Conservation (phyloP, 2,888 invertebrate genomes). For the Nomada ruficornis region DNA sequence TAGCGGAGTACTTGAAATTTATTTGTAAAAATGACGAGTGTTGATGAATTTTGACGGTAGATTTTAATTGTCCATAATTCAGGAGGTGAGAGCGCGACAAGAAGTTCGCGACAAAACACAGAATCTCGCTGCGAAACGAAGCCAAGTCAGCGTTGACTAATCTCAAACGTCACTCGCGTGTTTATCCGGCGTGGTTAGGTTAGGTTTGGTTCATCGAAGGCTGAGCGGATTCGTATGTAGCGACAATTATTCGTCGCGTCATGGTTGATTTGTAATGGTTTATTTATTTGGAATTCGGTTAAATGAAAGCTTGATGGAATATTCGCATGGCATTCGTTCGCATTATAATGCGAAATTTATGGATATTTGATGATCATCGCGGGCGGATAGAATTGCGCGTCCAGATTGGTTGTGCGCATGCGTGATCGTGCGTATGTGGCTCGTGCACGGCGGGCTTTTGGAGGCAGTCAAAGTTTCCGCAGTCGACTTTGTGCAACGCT, state of each 20-base stretch:
- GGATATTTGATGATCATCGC: neutral
- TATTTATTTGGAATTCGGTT: neutral
- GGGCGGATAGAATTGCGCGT: neutral
- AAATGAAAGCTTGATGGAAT: too few relatives aligned
- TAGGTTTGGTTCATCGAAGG: conserved; percentile 27
- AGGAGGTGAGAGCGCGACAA: neutral
- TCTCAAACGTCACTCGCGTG: conserved; percentile 34
- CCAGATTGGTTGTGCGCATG: neutral
- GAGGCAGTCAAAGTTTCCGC: neutral
- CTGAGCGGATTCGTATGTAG: neutral
- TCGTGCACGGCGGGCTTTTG: neutral
- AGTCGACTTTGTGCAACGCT: neutral
- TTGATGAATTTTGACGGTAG: conserved; percentile 9
- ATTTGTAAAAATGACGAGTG: accelerated
- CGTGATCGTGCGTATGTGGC: neutral
- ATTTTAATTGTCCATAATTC: conserved; percentile 34
- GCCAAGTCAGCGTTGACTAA: conserved; percentile 36
- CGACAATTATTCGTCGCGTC: neutral
- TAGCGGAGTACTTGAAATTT: conserved; percentile 9
- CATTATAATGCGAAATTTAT: neutral
- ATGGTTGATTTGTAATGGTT: conserved; percentile 11
- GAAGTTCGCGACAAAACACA: conserved; percentile 37
- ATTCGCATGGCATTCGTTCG: too few relatives aligned
- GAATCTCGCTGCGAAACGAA: conserved; percentile 14
- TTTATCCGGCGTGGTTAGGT: conserved; percentile 27